phyloP scores from a whole-genome alignment of 1,140 invertebrate genomes.

The Spodoptera litura region DNA sequence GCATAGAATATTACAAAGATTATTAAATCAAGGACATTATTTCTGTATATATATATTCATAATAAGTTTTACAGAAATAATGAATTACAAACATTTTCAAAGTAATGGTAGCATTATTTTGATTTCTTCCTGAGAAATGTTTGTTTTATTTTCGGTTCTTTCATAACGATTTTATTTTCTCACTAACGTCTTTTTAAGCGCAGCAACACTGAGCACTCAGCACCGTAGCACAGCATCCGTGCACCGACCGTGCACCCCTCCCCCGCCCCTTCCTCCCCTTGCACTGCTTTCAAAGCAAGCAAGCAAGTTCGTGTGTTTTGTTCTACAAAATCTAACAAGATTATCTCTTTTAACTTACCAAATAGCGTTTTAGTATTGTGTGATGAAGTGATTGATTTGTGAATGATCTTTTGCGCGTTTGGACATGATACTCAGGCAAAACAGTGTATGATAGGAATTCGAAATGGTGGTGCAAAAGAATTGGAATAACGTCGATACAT shows the following conservation, averaged over 20 bases:
- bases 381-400: neutral
- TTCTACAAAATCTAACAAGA: neutral
- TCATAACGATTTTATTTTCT: too few relatives aligned
- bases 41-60: too few relatives aligned
- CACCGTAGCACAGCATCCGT: too few relatives aligned
- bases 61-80: too few relatives aligned
- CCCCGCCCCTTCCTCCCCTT: neutral
- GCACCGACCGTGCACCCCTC: too few relatives aligned
- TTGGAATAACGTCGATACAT: constrained; percentile 69
- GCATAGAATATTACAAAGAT: too few relatives aligned
- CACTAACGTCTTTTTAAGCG: too few relatives aligned
- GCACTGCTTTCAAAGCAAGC: neutral
- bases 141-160: too few relatives aligned
- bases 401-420: constrained; percentile 4
- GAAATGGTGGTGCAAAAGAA: constrained; percentile 83
- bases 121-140: too few relatives aligned
- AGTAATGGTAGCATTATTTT: too few relatives aligned
- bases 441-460: constrained; percentile 46
- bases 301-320: neutral
- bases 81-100: too few relatives aligned
- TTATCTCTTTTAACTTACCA: neutral
- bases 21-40: too few relatives aligned
- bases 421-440: constrained; percentile 27
- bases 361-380: neutral
- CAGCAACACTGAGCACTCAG: neutral